Conservation (phyloP, 2,113 vertebrate genomes). For the Emydocephalus ijimae region DNA sequence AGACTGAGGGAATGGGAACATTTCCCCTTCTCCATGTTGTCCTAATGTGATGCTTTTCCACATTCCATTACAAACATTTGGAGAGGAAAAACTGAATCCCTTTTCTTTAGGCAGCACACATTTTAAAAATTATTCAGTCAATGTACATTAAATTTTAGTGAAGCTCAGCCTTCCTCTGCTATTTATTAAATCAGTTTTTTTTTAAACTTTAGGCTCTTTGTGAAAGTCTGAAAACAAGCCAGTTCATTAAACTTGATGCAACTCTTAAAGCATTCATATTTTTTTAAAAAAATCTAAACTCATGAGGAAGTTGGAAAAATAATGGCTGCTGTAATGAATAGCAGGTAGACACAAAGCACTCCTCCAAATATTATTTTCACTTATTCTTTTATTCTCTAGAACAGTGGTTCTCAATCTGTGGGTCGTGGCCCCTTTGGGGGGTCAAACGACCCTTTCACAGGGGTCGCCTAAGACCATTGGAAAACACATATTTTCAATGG, state of each 20-base stretch:
- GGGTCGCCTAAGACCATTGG: too few species aligned
- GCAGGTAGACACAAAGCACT: neutral
- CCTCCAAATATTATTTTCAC: neutral
- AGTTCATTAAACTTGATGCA: neutral
- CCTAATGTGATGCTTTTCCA: neutral
- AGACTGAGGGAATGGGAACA: neutral
- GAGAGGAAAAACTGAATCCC: neutral
- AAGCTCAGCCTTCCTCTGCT: neutral
- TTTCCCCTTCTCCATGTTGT: neutral
- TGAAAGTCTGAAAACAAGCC: neutral
- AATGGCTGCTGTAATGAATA: neutral
- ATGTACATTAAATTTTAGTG: neutral
- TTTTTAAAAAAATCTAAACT: neutral
- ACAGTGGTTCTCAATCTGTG: neutral
- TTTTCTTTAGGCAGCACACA: neutral
- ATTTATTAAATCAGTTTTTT: neutral
- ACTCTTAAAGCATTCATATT: neutral
- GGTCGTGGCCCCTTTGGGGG: too few species aligned
- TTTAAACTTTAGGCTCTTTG: neutral
- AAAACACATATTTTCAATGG: too few species aligned
- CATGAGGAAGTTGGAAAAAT: neutral
- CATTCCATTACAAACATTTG: neutral
- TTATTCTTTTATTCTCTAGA: neutral
- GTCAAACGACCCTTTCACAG: too few species aligned
- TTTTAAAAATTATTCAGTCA: neutral